Evolutionary conservation across 37 sponge, comb jelly and placozoan species (phyloP), one percentile per base, ranked within the genome.

Genomic region (Axinella damicornis): DNA sequence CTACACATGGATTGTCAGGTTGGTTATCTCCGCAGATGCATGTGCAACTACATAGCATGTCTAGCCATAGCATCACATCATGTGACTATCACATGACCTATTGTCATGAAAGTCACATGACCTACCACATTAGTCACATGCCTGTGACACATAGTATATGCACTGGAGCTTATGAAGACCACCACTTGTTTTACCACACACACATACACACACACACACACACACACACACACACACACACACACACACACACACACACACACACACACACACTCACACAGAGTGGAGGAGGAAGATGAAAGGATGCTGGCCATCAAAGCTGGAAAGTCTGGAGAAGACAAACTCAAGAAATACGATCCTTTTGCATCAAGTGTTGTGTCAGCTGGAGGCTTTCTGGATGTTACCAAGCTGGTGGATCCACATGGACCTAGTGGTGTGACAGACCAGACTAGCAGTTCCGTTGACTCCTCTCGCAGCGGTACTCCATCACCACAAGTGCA

Each of bases 1-100:
- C n/a, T 88, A 88, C 69, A 86, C 89, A 19, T 93, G 93, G 93
- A 79, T 93, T 16, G 82, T 93, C 31, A 87, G 93, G 93, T 93
- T 59, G 59, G 62, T 9, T 9, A 46, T 12, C 9, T 46, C 9
- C n/a, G n/a, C n/a, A n/a, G n/a, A n/a, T n/a, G n/a, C n/a, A n/a
- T n/a, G n/a, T n/a, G n/a, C n/a, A n/a, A n/a, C n/a, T n/a, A n/a
- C n/a, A n/a, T n/a, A n/a, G n/a, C n/a, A n/a, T n/a, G n/a, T n/a
- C n/a, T n/a, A n/a, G n/a, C n/a, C n/a, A n/a, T n/a, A n/a, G n/a
- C n/a, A n/a, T n/a, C n/a, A n/a, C n/a, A n/a, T n/a, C n/a, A n/a
- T n/a, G n/a, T n/a, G n/a, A n/a, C n/a, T n/a, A n/a, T n/a, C n/a
- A n/a, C n/a, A n/a, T n/a, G n/a, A n/a, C n/a, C n/a, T n/a, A n/a